Base-by-base conservation (phyloP, 2,113 vertebrate species). In the Polyodon spathula region DNA sequence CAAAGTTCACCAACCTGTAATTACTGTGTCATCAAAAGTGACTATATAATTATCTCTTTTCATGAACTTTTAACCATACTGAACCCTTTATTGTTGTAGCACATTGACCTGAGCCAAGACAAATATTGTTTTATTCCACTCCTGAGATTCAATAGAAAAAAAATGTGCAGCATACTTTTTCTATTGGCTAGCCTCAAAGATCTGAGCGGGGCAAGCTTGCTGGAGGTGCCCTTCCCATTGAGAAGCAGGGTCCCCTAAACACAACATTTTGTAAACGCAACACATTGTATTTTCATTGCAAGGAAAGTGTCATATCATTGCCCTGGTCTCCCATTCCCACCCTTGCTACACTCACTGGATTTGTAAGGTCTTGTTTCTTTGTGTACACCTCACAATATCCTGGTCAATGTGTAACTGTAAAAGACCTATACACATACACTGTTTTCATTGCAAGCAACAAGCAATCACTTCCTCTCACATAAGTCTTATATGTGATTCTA, bases 91-190 rank as follows among this genome's bases (percentile, higher is more conserved):
- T 39, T 60, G 12, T 51, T 48, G 37, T 16, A 50, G 58, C 27
- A 10, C 17, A n/a, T 60, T 42, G 37, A 50, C 14, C 38, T 10
- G 4, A 12, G 27, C 58, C 58, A 50, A 60, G 6, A 16, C 10
- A 37, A 60, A 51, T 60, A 39, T 60, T 60, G 37, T 46, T 60
- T 60, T 60, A 48, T 60, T 60, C 44, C 27, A 4, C 37, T 60
- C 37, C 12, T 5, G 44, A 60, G 46, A 17, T 48, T 7, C 11
- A 39, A 43, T 43, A 50, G 46, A 14, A 60, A 46, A 41, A 27
- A 37, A 4, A 59, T 37, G 2, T 10, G 43, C 17, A 54, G 14
- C 10, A 37, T 59, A 37, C 42, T 40, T 6, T 54, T 17, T 54
- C 3, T 17, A 15, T 4, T 16, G 16, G 6, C 6, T 27, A 16